Evolutionary conservation across 1,140 invertebrate genomes (phyloP), one percentile per base, ranked within the genome.

Genomic region (Pomacea maculata): DNA sequence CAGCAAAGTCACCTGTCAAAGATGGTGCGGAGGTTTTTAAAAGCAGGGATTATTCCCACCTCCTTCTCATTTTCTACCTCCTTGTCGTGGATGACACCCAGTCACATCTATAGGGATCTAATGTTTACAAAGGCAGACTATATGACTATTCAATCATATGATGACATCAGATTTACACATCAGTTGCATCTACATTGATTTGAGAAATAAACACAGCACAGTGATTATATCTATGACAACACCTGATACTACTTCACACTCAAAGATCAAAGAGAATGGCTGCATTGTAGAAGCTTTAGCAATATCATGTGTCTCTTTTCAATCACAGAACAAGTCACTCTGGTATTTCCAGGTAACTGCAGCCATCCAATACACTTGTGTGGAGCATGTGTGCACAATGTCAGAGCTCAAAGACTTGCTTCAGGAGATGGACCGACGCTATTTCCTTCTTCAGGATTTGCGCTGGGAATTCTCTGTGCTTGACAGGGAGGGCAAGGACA

Each of bases 391-490:
- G 29, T 89, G 87, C 81, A 85, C 85, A 15, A 34, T 70, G 57
- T 82, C 83, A 61, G 89, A 91, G 70, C 83, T 90, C 11, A 84
- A 83, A 85, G 85, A 89, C 79, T 74, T 90, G 14, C 84, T 91
- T 68, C 87, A 88, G 80, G 90, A 91, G 75, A 85, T 91, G 87
- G 90, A 91, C 75, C 74, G 90, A 0, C 80, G 90, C 12, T 91
- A 89, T 75, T 91, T 87, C 79, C 85, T 91, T 2, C 70, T 90
- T 6, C 87, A 90, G 79, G 87, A 90, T 68, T 81, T 90, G n/a
- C 82, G 88, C 75, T 91, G 90, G 90, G 90, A 91, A 67, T 91
- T 90, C 76, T 88, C 88, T 10, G 82, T 91, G 82, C 81, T 91
- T 34, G 90, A 90, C 79, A 80, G 83, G 21, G 80, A 87, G 34